Conservation (phyloP, 2,888 invertebrate genomes). For the Trissonchulus sp. region DNA sequence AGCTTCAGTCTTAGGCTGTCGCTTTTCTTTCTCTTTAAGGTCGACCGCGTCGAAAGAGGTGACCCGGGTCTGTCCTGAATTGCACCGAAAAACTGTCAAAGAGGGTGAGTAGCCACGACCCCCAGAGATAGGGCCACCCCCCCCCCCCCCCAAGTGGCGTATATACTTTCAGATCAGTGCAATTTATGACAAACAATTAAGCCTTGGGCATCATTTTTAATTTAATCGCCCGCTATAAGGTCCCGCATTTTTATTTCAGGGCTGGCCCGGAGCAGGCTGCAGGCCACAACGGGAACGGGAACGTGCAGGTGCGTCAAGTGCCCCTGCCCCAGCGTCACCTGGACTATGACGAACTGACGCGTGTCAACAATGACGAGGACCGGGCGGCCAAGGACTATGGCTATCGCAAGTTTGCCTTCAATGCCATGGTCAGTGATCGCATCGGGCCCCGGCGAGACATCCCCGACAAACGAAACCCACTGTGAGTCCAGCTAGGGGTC, state of each 20-base stretch:
- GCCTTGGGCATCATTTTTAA: neutral
- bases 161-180: too few species aligned
- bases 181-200: neutral
- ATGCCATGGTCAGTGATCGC: conserved; percentile 77
- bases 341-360: conserved; percentile 43
- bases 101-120: too few species aligned
- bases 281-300: neutral
- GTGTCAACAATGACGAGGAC: conserved; percentile 45
- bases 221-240: neutral
- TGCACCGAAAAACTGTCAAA: too few species aligned
- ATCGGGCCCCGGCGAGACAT: conserved; percentile 71
- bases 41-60: too few species aligned
- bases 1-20: too few species aligned
- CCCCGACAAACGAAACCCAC: conserved; percentile 77
- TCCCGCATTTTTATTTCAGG: too few species aligned
- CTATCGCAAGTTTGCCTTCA: conserved; percentile 81
- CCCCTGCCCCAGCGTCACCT: conserved; percentile 6
- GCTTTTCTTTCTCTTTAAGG: too few species aligned
- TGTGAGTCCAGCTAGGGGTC: too few species aligned
- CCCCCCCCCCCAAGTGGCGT: too few species aligned
- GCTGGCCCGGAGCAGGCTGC: too few species aligned
- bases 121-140: too few species aligned
- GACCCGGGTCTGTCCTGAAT: too few species aligned
- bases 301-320: neutral
- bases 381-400: conserved; percentile 58